Conservation (phyloP, 1,140 invertebrate species). For the Antheraea pernyi region DNA sequence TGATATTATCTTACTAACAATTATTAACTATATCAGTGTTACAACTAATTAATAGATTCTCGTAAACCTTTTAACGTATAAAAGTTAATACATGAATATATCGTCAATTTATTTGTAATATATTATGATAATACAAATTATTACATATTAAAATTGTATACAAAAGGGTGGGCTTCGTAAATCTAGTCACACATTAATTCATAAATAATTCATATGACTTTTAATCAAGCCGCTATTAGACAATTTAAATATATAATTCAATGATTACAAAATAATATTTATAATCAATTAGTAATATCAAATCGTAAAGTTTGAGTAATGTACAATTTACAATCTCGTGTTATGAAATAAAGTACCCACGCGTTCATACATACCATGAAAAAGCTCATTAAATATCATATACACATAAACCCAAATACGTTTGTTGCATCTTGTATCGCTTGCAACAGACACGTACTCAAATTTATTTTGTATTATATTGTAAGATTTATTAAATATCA, state of each 20-base stretch:
- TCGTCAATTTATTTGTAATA: too few relatives aligned
- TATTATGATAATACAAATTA: too few relatives aligned
- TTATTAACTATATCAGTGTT: too few relatives aligned
- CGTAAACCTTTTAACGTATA: too few relatives aligned
- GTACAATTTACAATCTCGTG: background rate
- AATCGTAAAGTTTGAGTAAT: background rate
- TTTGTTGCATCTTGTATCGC: constrained; percentile 13
- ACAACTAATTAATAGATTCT: too few relatives aligned
- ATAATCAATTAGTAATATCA: background rate
- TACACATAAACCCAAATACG: constrained; percentile 27
- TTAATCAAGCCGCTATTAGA: background rate
- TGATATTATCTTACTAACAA: too few relatives aligned
- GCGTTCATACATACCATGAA: constrained; percentile 6
- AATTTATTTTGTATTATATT: too few relatives aligned
- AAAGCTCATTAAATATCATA: constrained; percentile 30
- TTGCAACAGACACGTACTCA: background rate
- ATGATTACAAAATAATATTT: background rate
- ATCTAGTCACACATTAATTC: background rate
- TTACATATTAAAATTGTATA: too few relatives aligned
- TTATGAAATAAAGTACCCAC: constrained; percentile 2
- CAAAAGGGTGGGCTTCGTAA: background rate
- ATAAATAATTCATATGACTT: background rate
- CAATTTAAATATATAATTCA: background rate
- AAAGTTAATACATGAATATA: too few relatives aligned
- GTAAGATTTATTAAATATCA: too few relatives aligned